Conservation (phyloP, 2,113 vertebrate species). For the Hypocryptadius cinnamomeus region DNA sequence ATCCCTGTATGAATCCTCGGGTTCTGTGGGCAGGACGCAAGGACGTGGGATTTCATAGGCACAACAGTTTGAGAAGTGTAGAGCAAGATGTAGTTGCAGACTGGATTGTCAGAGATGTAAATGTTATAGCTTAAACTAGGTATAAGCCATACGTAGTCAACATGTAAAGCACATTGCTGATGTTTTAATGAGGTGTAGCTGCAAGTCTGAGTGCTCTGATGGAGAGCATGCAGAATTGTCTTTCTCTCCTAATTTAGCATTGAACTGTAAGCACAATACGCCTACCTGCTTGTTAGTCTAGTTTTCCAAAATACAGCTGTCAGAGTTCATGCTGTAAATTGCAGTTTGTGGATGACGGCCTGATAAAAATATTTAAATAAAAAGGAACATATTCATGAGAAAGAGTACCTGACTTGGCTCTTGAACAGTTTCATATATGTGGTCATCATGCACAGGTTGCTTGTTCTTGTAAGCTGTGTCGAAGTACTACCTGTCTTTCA, state of each 20-base stretch:
- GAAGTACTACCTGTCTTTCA: not conserved
- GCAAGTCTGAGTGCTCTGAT: not conserved
- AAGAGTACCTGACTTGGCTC: not conserved
- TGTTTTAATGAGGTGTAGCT: not conserved
- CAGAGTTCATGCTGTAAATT: not conserved
- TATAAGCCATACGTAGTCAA: not conserved
- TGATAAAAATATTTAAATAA: not conserved
- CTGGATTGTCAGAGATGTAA: not conserved
- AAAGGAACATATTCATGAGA: not conserved
- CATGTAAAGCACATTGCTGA: not conserved
- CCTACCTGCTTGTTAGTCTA: not conserved
- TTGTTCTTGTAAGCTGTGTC: not conserved
- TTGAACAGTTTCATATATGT: not conserved
- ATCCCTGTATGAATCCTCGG: not conserved
- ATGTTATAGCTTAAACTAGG: not conserved
- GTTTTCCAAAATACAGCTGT: not conserved
- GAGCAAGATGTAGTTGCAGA: not conserved
- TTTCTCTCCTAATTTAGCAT: not conserved
- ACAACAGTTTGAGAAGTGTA: not conserved
- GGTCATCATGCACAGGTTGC: not conserved
- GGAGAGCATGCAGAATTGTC: not conserved
- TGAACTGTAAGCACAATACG: not conserved
- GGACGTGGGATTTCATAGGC: fast-evolving
- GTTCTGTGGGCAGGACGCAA: not conserved
- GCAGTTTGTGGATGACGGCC: not conserved